Conservation (phyloP, 92 coral and sea anemone genomes). For the Montipora capitata region DNA sequence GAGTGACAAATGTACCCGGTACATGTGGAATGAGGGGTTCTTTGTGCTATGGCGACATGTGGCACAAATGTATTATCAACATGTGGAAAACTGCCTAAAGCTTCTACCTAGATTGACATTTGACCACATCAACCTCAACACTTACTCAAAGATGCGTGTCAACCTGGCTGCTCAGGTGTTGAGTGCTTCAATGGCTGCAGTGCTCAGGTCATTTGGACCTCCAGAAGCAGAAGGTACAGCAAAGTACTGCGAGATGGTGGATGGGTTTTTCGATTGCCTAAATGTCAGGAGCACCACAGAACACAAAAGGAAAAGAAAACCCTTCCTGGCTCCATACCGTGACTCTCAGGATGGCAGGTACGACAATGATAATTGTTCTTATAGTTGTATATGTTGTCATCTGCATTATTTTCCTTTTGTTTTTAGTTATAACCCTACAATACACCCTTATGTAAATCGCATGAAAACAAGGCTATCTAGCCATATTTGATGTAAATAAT, state of each 20-base stretch:
- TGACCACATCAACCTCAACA: constrained; percentile 65
- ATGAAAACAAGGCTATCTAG: neutral
- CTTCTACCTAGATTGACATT: constrained; percentile 61
- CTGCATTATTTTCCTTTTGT: neutral
- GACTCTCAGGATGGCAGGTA: constrained; percentile 1
- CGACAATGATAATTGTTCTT: neutral
- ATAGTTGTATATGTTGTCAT: neutral
- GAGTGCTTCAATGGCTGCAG: constrained; percentile 75
- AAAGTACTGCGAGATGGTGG: constrained; percentile 72
- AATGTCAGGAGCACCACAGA: constrained; percentile 74
- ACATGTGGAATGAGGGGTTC: constrained; percentile 76
- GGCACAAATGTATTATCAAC: constrained; percentile 61
- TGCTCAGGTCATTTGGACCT: constrained; percentile 52
- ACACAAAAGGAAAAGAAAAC: constrained; percentile 15
- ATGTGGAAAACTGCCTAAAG: constrained; percentile 76
- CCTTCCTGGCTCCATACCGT: constrained; percentile 17
- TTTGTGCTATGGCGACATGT: constrained; percentile 65
- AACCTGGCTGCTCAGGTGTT: constrained; percentile 77
- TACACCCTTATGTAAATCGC: neutral
- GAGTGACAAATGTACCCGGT: constrained; percentile 55
- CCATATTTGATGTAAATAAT: neutral
- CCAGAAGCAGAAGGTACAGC: constrained; percentile 71
- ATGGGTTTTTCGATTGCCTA: constrained; percentile 64
- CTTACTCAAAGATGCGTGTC: constrained; percentile 67
- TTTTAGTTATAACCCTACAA: neutral